phyloP scores from a whole-genome alignment of 2,797 vertebrate species.

The Notoglanidium macrostoma region DNA sequence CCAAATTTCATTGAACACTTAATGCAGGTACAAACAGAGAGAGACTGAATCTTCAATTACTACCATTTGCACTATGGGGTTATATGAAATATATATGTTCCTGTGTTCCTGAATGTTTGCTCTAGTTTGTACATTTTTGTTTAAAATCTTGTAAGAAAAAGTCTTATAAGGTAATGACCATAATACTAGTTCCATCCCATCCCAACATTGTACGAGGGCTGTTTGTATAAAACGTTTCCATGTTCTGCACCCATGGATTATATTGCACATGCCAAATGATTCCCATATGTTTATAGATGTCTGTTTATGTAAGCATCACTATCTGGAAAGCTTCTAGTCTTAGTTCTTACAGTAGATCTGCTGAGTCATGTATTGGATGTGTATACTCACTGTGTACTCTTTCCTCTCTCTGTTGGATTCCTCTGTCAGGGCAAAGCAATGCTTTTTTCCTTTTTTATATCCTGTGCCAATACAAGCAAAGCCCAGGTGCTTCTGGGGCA shows the following conservation, averaged over 20 bases:
- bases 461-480: constrained; percentile 53
- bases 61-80: not conserved
- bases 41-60: not conserved
- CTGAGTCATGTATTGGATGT: not conserved
- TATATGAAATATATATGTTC: not conserved
- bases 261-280: not conserved
- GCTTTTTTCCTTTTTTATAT: constrained; percentile 50
- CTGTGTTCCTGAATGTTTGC: not conserved
- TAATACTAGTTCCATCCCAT: not conserved
- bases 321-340: not conserved
- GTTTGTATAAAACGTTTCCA: constrained; percentile 1
- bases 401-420: constrained; percentile 27
- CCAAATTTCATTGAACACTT: not conserved
- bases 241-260: not conserved
- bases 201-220: not conserved
- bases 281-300: not conserved
- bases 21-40: not conserved
- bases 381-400: constrained; percentile 14
- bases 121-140: not conserved
- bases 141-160: not conserved
- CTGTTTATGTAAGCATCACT: constrained; percentile 13
- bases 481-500: constrained; percentile 44
- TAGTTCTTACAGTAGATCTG: constrained; percentile 7
- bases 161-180: not conserved
- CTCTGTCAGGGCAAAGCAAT: constrained; percentile 32